These are phyloP conservation scores for Grammomys dolichurus DNA, from an alignment of 2,113 vertebrate genomes.

Conservation along the genomic window DNA sequence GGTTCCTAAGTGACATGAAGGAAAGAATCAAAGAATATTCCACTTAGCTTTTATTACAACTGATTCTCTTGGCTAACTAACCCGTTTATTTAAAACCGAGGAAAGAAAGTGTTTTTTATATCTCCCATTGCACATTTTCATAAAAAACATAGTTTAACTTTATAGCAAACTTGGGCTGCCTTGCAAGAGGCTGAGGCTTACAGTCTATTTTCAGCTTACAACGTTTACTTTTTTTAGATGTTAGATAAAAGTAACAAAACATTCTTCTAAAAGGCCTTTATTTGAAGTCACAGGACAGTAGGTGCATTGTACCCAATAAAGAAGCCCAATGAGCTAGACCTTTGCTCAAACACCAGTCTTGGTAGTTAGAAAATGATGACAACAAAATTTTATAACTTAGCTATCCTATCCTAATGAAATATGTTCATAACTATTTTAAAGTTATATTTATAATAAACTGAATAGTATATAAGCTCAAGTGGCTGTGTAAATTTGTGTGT, in stretches of 20 bases:
- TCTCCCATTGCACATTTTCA: background rate
- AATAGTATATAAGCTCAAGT: background rate
- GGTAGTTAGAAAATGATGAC: background rate
- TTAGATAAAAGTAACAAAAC: background rate
- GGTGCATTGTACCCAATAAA: background rate
- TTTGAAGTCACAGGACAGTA: background rate
- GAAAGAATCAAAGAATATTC: background rate
- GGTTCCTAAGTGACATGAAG: background rate
- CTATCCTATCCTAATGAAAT: background rate
- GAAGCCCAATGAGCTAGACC: background rate
- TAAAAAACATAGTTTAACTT: background rate
- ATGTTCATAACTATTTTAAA: background rate
- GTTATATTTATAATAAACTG: background rate
- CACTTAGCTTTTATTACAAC: background rate
- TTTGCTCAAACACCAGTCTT: background rate
- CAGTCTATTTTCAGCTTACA: background rate
- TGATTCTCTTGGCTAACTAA: background rate
- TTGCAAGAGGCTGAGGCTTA: background rate
- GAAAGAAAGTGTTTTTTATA: background rate
- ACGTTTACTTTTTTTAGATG: background rate
- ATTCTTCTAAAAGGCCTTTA: conserved; percentile 15
- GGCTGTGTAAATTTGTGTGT: background rate
- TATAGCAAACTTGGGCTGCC: background rate
- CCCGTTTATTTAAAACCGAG: background rate
- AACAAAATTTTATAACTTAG: conserved; percentile 30